Evolutionary conservation across 2,113 vertebrate species (phyloP).

Genomic region (Clarias macrocephalus): DNA sequence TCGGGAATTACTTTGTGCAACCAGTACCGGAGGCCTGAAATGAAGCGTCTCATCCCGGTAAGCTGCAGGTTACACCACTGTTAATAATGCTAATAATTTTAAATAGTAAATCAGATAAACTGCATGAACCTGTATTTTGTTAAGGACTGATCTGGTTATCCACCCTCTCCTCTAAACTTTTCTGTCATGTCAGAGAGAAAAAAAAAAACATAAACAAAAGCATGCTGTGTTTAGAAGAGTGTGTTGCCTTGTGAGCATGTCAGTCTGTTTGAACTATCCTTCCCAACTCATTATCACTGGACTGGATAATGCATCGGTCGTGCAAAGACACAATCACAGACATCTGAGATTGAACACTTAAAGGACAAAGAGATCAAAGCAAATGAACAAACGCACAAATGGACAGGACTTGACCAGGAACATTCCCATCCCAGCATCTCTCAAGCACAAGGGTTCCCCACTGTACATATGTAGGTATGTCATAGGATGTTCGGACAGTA

Average conservation of each 20-base stretch:
- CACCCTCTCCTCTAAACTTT: constrained; percentile 34
- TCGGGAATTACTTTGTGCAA: constrained; percentile 68
- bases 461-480: constrained; percentile 82
- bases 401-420: constrained; percentile 59
- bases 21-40: constrained; percentile 56
- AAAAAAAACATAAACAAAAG: constrained; percentile 14
- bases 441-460: constrained; percentile 77
- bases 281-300: constrained; percentile 49
- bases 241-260: constrained; percentile 21
- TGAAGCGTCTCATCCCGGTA: constrained; percentile 38
- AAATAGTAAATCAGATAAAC: background rate
- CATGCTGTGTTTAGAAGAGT: constrained; percentile 52
- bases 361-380: constrained; percentile 61
- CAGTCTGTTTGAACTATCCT: constrained; percentile 48
- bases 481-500: constrained; percentile 68
- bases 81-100: background rate
- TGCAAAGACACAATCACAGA: constrained; percentile 66
- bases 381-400: constrained; percentile 57
- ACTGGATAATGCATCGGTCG: constrained; percentile 65
- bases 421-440: constrained; percentile 70
- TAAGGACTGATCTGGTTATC: constrained; percentile 7
- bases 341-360: constrained; percentile 64
- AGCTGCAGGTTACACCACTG: constrained; percentile 6
- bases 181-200: constrained; percentile 49
- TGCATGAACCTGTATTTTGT: background rate